Evolutionary conservation across 2,797 vertebrate species (phyloP), one percentile per base, ranked within the genome.

Genomic region (Diplodus puntazzo): DNA sequence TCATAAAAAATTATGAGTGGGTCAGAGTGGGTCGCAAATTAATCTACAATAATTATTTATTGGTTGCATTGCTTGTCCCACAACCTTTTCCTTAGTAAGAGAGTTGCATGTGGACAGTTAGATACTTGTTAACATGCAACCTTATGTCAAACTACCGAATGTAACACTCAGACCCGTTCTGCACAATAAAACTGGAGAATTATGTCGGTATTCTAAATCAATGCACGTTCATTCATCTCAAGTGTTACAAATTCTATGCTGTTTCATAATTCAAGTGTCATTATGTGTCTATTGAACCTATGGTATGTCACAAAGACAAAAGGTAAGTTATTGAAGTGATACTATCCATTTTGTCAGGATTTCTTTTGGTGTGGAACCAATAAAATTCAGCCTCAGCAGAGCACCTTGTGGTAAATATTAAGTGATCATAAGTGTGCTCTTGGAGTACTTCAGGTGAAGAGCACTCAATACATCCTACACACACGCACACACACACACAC

Each of bases 291-390:
- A 54, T 63, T 45, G 61, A 53, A 5, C 23, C 50, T 27, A 9
- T 6, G 14, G 11, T 39, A 25, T 69, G 14, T 60, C 59, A 42
- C 70, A 55, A 55, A 58, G 52, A 55, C 43, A 58, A 65, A 79
- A 88, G 83, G 88, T 85, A 81, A 88, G 89, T 86, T 72, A 11
- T 65, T 50, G 42, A 58, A 64, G 58, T 57, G 53, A 62, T 34
- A 7, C 52, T 50, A 74, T 74, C 17, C 11, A 46, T 67, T 75
- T 55, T 11, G 39, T 70, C 11, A 9, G 20, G 4, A 58, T 65
- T 67, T 69, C n/a, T 49, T 63, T 71, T 53, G 66, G 61, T 74
- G 39, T 57, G 61, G 20, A 77, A 71, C 34, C 49, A 50, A 78
- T 69, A 77, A 23, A 55, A 67, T 60, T 60, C 25, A 17, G 34